These are phyloP conservation scores for Ciconia maguari DNA, from an alignment of 2,113 vertebrate species.

Conservation along the genomic window DNA sequence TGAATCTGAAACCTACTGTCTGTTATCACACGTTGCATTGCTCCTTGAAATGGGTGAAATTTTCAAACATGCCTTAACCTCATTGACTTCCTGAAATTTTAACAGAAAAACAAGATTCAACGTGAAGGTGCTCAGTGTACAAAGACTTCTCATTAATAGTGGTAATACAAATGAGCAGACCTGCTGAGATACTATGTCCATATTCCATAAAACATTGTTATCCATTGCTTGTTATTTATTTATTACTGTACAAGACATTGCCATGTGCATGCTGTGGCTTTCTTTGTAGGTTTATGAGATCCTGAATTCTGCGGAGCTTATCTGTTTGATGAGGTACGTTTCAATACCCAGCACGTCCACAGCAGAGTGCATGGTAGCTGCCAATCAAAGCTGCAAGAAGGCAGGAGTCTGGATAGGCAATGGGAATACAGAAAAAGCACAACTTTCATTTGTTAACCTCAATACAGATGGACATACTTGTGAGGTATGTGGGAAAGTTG, in stretches of 20 bases:
- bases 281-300: constrained; percentile 84
- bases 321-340: constrained; percentile 86
- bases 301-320: constrained; percentile 87
- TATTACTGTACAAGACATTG: neutral
- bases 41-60: neutral
- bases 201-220: neutral
- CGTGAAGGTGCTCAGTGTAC: neutral
- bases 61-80: neutral
- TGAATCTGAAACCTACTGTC: neutral
- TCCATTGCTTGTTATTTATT: neutral
- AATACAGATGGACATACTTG: constrained; percentile 73
- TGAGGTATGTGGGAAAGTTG: constrained; percentile 75
- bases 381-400: constrained; percentile 59
- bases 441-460: constrained; percentile 81
- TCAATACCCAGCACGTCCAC: constrained; percentile 67
- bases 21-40: fast-evolving
- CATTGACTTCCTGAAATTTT: neutral
- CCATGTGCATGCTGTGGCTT: neutral
- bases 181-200: neutral
- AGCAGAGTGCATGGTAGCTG: constrained; percentile 83
- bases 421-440: constrained; percentile 80
- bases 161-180: neutral
- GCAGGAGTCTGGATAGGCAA: constrained; percentile 84
- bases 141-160: neutral
- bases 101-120: neutral